Conservation (phyloP, 2,113 vertebrate genomes). For the Sorex fumeus region DNA sequence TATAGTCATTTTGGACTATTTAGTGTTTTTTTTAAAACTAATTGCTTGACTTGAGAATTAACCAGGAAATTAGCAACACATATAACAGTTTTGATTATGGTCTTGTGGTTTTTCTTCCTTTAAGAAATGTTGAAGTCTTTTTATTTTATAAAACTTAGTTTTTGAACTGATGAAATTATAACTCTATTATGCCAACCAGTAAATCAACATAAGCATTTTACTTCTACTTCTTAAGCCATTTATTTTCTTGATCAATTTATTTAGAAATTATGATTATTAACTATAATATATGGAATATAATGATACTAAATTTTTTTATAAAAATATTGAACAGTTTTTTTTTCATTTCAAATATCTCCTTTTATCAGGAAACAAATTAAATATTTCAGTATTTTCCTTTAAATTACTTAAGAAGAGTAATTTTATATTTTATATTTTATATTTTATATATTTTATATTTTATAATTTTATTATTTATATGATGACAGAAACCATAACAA, state of each 20-base stretch:
- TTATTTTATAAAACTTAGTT: slow-evolving; percentile 22
- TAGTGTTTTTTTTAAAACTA: slow-evolving; percentile 55
- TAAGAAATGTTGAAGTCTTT: slow-evolving; percentile 38
- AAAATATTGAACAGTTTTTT: background rate
- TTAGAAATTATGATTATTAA: background rate
- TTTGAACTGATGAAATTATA: slow-evolving; percentile 54
- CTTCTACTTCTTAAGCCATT: background rate
- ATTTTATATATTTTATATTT: too few relatives aligned
- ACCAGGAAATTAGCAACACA: slow-evolving; percentile 56
- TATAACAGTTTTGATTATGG: slow-evolving; percentile 69
- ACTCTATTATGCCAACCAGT: background rate
- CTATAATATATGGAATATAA: background rate
- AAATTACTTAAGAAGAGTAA: background rate
- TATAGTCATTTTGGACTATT: slow-evolving; percentile 61
- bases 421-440: too few relatives aligned
- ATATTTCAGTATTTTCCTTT: background rate
- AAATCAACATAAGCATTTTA: background rate
- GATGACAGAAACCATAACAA: background rate
- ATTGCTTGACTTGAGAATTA: slow-evolving; percentile 74
- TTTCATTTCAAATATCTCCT: background rate
- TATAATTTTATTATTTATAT: background rate
- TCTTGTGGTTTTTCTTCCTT: slow-evolving; percentile 48
- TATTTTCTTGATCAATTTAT: background rate
- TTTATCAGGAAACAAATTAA: background rate
- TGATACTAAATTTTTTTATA: background rate